Base-by-base conservation (phyloP, 2,797 vertebrate species). In the Ambastaia sidthimunki region DNA sequence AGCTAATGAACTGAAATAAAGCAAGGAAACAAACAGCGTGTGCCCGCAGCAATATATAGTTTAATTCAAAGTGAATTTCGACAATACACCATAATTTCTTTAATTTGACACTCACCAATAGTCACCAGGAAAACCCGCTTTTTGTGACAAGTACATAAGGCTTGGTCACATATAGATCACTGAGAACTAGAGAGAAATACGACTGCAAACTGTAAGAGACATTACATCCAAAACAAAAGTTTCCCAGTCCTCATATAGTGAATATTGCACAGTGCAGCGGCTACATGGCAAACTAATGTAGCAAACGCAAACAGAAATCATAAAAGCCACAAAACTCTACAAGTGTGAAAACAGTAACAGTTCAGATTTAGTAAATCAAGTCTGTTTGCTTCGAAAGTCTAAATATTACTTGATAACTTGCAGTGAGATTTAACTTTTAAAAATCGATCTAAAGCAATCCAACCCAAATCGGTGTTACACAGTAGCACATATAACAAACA, bases 191-290 rank as follows among this genome's bases (percentile, higher is more conserved):
- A 95, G 93, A 94, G 94, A 93, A 95, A 94, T 95, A 87, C 89
- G 94, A 97, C 95, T 92, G 94, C 95, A 96, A 96, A 97, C 96
- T 95, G 93, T 96, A 96, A 97, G 95, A 97, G 96, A 97, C 96
- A 95, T 96, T 94, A 98, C 95, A 97, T 95, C 95, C 94, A 85
- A 77, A 88, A 95, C 96, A 96, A 95, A 81, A 87, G 93, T 93
- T 96, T 94, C 96, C 96, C 97, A 97, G 96, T 98, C 96, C 95
- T 96, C 93, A 93, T 96, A 94, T 96, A 96, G 95, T 96, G 96
- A 89, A 98, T 98, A 98, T 99, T 98, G 98, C 98, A 99, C 97
- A 98, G 97, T 98, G 98, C 97, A 97, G 96, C 94, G 97, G 98
- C 98, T 98, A 98, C 97, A 97, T 96, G 95, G 96, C 93, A 90